A percentile compares a stretch with the other conserved stretches of the same genome.
Evolutionary conservation across 92 coral and sea anemone genomes (phyloP).

Genomic region (Palythoa heliodiscus): DNA sequence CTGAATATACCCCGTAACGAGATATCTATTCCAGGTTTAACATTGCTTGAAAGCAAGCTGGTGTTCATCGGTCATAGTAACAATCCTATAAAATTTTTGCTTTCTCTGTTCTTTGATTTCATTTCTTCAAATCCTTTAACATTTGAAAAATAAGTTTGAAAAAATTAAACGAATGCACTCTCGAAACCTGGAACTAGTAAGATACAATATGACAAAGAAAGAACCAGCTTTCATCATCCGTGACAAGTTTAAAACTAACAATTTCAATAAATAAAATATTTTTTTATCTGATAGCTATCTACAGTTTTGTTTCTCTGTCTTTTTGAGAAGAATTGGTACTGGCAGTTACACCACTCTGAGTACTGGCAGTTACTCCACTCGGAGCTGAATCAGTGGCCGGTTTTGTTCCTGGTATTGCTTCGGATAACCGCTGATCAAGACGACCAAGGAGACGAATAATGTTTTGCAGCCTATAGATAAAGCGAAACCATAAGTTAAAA

Average conservation of each 20-base stretch:
- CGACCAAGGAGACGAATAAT: slow-evolving; percentile 82
- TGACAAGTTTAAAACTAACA: background rate
- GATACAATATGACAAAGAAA: slow-evolving; percentile 9
- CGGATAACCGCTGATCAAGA: slow-evolving; percentile 74
- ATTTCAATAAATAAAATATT: background rate
- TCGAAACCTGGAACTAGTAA: background rate
- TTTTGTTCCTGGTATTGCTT: slow-evolving; percentile 38
- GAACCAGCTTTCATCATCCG: slow-evolving; percentile 1
- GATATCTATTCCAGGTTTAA: no score
- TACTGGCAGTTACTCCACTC: background rate
- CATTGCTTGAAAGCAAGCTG: no score
- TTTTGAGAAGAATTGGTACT: slow-evolving; percentile 20
- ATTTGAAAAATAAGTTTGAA: background rate
- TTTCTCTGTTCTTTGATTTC: no score
- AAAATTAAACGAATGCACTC: background rate
- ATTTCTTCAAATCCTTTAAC: no score
- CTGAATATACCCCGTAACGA: no score
- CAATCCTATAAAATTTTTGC: no score
- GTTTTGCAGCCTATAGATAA: slow-evolving; percentile 59
- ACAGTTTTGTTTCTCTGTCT: slow-evolving; percentile 36
- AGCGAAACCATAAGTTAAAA: no score
- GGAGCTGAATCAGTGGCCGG: slow-evolving; percentile 8
- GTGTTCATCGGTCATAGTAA: no score
- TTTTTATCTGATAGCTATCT: background rate
- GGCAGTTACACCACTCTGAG: slow-evolving; percentile 3